phyloP scores from a whole-genome alignment of 2,113 vertebrate species.

The Microcebus ravelobensis region DNA sequence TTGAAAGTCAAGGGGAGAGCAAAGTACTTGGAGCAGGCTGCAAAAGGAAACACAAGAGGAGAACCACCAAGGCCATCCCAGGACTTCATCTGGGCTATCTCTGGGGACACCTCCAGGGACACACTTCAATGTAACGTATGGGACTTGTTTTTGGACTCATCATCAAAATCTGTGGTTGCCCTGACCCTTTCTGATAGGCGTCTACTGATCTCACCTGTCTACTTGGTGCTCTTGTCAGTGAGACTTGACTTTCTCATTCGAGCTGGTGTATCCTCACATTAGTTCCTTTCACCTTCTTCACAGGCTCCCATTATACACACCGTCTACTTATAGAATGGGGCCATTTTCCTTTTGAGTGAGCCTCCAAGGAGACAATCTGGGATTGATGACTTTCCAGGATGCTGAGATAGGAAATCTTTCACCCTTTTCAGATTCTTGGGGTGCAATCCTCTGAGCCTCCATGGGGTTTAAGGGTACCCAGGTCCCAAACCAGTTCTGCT shows the following conservation, averaged over 20 bases:
- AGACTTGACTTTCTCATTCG: background rate
- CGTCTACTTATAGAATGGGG: background rate
- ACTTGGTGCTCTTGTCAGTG: background rate
- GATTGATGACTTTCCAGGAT: no score
- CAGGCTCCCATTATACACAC: background rate
- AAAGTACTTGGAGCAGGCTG: background rate
- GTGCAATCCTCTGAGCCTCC: background rate
- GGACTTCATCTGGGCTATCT: background rate
- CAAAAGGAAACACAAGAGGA: background rate
- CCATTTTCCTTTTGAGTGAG: background rate
- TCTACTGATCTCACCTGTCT: accelerated
- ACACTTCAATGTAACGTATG: background rate
- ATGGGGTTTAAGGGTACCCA: background rate
- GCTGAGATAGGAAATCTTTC: background rate
- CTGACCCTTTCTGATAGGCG: background rate
- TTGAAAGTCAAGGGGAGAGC: background rate
- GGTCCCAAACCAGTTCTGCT: background rate
- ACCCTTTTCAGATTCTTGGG: background rate
- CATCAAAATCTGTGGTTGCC: background rate
- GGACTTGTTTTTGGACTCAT: background rate
- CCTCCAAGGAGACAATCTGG: background rate
- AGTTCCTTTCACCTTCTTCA: background rate
- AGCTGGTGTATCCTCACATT: background rate
- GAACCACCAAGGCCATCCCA: background rate
- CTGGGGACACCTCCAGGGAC: background rate